Base-by-base conservation (phyloP, 2,113 vertebrate genomes). In the Leucosticte australis region DNA sequence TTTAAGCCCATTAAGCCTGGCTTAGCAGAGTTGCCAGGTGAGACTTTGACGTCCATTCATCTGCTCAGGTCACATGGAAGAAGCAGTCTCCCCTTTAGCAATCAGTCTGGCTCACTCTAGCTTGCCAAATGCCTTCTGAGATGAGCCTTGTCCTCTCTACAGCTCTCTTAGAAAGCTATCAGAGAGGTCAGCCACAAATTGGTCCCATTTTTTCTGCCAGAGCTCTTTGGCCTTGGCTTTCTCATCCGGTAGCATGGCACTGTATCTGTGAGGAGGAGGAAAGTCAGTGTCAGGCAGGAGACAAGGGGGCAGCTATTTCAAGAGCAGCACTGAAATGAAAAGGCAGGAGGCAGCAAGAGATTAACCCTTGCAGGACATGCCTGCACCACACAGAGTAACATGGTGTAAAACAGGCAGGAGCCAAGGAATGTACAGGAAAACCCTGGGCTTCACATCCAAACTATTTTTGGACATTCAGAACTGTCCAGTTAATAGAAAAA, bases 141-240 rank as follows among this genome's bases (percentile, higher is more conserved):
- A 68, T 18, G 52, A 55, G 52, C 39, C 53, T 74, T 7, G n/a
- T 94, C 22, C 53, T 30, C 65, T 49, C 65, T 96, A 95, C 64
- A 84, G 67, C 37, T 91, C 83, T 27, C 27, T 77, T n/a, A 26
- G 56, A 77, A 93, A 91, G 73, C 68, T 60, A 8, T 81, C 76
- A 20, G 53, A 77, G 87, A 98, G 74, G 26, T 98, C 97, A 33
- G 96, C 95, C 41, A 99, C 97, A 97, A 99, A 99, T 22, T 95
- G 90, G 63, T 99, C 93, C 99, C 99, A 99, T 93, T 96, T 98
- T 83, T 88, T 96, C 87, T 98, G 97, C 98, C 99, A 99, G 93
- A 97, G 62, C 41, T 83, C 81, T 91, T 87, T 79, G 8, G 97
- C 97, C 70, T 97, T 92, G 37, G 97, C 74, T 97, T 98, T 98